Evolutionary conservation across 2,888 invertebrate species (phyloP).

Genomic region (Neoaliturus tenellus): DNA sequence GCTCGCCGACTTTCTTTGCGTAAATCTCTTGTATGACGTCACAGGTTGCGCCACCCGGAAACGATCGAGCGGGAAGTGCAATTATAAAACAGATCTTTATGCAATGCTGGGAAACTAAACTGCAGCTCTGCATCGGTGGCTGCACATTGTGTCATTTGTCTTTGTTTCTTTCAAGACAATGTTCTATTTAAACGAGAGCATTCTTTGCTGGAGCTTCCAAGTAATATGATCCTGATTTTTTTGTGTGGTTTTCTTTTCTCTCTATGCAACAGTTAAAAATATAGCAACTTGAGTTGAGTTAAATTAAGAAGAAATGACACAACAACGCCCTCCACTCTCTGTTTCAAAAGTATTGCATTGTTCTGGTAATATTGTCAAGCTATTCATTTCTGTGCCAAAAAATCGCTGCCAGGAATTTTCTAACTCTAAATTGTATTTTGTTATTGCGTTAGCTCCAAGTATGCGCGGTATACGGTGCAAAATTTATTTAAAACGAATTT

Average conservation of each 20-base stretch:
- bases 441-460: too few relatives aligned
- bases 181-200: too few relatives aligned
- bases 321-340: background rate
- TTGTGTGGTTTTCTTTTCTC: too few relatives aligned
- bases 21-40: constrained; percentile 29
- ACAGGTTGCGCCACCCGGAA: constrained; percentile 32
- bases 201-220: too few relatives aligned
- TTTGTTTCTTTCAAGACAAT: too few relatives aligned
- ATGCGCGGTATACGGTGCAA: too few relatives aligned
- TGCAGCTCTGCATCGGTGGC: background rate
- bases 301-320: background rate
- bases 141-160: too few relatives aligned
- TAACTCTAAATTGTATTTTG: too few relatives aligned
- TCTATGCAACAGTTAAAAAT: too few relatives aligned
- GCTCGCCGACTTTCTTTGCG: constrained; percentile 39
- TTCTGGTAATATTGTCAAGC: constrained; percentile 1
- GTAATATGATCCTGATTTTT: too few relatives aligned
- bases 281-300: background rate
- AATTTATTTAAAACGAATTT: too few relatives aligned
- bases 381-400: constrained; percentile 8
- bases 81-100: constrained; percentile 44
- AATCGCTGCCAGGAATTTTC: constrained; percentile 16
- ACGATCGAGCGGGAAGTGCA: constrained; percentile 41
- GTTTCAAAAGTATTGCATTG: constrained; percentile 15
- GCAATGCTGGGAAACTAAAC: background rate